A percentile compares a stretch with the other conserved stretches of the same genome.
Evolutionary conservation across 1,140 invertebrate genomes (phyloP).

Genomic region (Aphis gossypii): DNA sequence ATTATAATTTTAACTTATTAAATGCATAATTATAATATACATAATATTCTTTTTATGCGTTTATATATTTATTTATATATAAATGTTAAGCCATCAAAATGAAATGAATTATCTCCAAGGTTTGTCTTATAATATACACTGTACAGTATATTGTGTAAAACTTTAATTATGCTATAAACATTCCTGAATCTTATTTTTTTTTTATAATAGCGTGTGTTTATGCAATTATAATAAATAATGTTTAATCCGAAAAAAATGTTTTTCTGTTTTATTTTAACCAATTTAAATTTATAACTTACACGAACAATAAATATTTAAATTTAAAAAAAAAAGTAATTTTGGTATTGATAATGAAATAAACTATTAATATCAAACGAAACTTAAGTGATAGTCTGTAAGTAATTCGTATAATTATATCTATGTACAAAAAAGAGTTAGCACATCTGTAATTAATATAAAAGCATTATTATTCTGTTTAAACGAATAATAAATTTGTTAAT

Average conservation of each 20-base stretch:
- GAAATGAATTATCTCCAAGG: not conserved
- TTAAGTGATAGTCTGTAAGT: not conserved
- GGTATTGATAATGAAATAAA: not conserved
- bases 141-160: not conserved
- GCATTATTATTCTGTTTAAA: not conserved
- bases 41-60: not conserved
- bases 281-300: not conserved
- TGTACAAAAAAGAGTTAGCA: not conserved
- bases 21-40: not conserved
- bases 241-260: constrained; percentile 4
- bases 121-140: constrained; percentile 12
- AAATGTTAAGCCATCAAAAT: constrained; percentile 18
- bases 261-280: not conserved
- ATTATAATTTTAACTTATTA: not conserved
- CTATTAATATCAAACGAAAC: not conserved
- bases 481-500: not conserved
- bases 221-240: not conserved
- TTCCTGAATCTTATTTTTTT: not conserved
- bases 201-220: not conserved
- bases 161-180: not conserved
- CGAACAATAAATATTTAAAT: not conserved
- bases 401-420: not conserved
- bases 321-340: not conserved
- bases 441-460: not conserved
- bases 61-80: not conserved